A percentile compares a stretch with the other conserved stretches of the same genome.
phyloP scores from a whole-genome alignment of 2,888 invertebrate genomes.

The Cryptocephalus moraei region DNA sequence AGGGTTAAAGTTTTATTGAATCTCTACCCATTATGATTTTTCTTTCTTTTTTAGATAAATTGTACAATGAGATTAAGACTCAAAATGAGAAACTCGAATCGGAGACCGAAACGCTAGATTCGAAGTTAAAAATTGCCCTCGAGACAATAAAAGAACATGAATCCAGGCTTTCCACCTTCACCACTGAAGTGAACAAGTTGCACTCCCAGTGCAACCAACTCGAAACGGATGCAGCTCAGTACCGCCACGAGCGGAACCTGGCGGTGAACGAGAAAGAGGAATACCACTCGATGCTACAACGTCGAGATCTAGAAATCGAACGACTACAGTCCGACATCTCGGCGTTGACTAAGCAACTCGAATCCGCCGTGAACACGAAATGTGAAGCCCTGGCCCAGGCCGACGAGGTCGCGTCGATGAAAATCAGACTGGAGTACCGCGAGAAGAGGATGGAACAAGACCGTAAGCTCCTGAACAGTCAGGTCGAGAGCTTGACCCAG shows the following conservation, averaged over 20 bases:
- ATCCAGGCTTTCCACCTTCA: slow-evolving; percentile 50
- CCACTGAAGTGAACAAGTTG: slow-evolving; percentile 53
- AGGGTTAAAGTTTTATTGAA: no score
- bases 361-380: slow-evolving; percentile 66
- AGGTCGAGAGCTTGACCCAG: slow-evolving; percentile 64
- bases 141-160: slow-evolving; percentile 55
- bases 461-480: slow-evolving; percentile 60
- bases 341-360: slow-evolving; percentile 62
- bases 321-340: slow-evolving; percentile 58
- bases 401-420: slow-evolving; percentile 73
- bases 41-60: no score
- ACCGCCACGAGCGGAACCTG: slow-evolving; percentile 59
- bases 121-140: slow-evolving; percentile 51
- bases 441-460: slow-evolving; percentile 82
- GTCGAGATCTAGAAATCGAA: slow-evolving; percentile 64
- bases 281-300: slow-evolving; percentile 57
- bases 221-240: slow-evolving; percentile 55
- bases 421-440: slow-evolving; percentile 66
- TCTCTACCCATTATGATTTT: no score
- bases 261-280: slow-evolving; percentile 68
- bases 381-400: slow-evolving; percentile 63
- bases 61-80: slow-evolving; percentile 30
- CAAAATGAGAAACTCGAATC: slow-evolving; percentile 46
- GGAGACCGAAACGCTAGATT: slow-evolving; percentile 53
- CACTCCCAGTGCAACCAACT: slow-evolving; percentile 51